These are phyloP conservation scores for Crenichthys baileyi DNA, from an alignment of 2,797 vertebrate species.

Conservation along the genomic window DNA sequence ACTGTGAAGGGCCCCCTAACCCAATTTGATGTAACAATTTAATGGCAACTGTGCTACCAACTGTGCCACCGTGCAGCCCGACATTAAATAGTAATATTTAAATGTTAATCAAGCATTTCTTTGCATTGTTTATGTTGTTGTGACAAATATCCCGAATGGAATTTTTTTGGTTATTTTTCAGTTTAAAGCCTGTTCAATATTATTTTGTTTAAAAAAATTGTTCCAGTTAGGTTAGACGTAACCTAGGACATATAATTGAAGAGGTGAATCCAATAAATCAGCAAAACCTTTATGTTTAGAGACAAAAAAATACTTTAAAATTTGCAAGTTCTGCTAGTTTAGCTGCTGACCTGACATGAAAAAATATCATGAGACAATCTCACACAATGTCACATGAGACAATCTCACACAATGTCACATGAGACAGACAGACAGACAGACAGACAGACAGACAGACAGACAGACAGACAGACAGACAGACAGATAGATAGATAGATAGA, in stretches of 20 bases:
- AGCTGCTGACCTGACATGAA: background rate
- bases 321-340: background rate
- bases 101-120: background rate
- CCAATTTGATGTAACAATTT: too few relatives aligned
- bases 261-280: background rate
- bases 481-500: too few relatives aligned
- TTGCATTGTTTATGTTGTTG: background rate
- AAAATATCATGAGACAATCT: background rate
- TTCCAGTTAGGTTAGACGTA: background rate
- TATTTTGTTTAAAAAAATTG: background rate
- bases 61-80: background rate
- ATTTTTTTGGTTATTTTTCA: background rate
- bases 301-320: background rate
- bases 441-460: too few relatives aligned
- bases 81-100: background rate
- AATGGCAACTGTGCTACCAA: too few relatives aligned
- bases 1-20: background rate
- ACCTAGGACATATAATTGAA: background rate
- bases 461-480: too few relatives aligned
- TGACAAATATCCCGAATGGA: background rate
- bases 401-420: too few relatives aligned
- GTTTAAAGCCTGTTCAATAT: background rate
- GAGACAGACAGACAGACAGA: too few relatives aligned
- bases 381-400: background rate
- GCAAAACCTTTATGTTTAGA: background rate